phyloP scores from a whole-genome alignment of 2,797 vertebrate species.

The Chaenodraco wilsoni region DNA sequence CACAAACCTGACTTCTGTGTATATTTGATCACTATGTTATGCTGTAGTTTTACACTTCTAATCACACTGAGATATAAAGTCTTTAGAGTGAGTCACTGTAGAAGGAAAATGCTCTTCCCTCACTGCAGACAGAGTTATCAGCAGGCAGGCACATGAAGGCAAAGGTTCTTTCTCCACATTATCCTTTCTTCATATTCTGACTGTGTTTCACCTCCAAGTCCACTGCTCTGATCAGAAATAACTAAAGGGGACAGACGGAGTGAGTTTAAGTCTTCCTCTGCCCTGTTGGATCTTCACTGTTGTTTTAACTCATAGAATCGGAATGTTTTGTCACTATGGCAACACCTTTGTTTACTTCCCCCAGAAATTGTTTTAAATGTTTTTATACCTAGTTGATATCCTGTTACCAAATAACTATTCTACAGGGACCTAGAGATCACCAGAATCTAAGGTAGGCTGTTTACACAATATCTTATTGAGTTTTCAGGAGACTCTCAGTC shows the following conservation, averaged over 20 bases:
- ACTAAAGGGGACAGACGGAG: constrained; percentile 9
- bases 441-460: constrained; percentile 57
- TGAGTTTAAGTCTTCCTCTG: constrained; percentile 34
- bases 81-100: background rate
- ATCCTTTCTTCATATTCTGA: background rate
- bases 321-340: constrained; percentile 58
- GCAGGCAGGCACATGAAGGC: constrained; percentile 8
- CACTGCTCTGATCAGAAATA: constrained; percentile 10
- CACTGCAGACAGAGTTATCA: background rate
- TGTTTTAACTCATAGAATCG: constrained; percentile 8
- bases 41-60: background rate
- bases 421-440: background rate
- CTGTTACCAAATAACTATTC: background rate
- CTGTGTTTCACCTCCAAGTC: constrained; percentile 1
- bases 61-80: background rate
- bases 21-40: background rate
- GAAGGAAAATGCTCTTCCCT: constrained; percentile 4
- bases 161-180: constrained; percentile 4
- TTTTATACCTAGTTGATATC: background rate
- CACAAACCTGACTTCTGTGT: background rate
- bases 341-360: constrained; percentile 39
- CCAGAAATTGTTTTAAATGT: constrained; percentile 2
- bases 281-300: background rate
- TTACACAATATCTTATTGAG: constrained; percentile 9
- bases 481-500: constrained; percentile 14